phyloP scores from a whole-genome alignment of 2,888 invertebrate genomes.

The Arrhopalites spinosus region DNA sequence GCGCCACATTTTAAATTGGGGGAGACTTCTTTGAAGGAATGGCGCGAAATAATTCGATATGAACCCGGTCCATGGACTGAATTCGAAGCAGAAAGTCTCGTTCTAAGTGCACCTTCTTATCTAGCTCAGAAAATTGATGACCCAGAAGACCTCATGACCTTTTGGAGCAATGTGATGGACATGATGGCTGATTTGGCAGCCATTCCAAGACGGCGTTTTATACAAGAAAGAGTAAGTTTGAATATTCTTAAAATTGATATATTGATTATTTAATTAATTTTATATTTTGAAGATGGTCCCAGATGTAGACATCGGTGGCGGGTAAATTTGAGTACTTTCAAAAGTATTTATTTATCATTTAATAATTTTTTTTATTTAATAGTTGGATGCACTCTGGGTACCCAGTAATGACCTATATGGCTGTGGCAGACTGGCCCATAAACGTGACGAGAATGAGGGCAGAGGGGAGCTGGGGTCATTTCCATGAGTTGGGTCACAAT shows the following conservation, averaged over 20 bases:
- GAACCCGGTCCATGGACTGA: constrained; percentile 38
- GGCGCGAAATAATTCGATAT: constrained; percentile 33
- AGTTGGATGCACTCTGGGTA: constrained; percentile 41
- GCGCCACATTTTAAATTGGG: constrained; percentile 31
- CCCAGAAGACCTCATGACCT: constrained; percentile 29
- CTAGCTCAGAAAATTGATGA: constrained; percentile 29
- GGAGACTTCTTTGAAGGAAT: constrained; percentile 16
- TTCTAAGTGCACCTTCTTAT: constrained; percentile 17
- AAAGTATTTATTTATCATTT: no score
- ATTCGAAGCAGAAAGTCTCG: constrained; percentile 28
- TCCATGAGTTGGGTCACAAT: constrained; percentile 43
- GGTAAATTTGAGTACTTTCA: no score
- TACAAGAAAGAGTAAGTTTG: constrained; percentile 27
- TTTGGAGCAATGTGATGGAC: constrained; percentile 39
- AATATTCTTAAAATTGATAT: constrained; percentile 38
- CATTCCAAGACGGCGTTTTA: constrained; percentile 21
- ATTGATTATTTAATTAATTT: no score
- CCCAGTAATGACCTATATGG: constrained; percentile 35
- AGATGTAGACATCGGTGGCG: constrained; percentile 35
- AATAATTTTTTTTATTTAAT: no score
- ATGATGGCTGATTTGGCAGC: constrained; percentile 37
- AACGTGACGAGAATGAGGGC: constrained; percentile 16
- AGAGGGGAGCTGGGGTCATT: constrained; percentile 38
- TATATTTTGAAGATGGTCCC: no score
- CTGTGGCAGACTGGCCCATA: constrained; percentile 9